Percentiles rank a stretch among this genome's conserved stretches.
These are phyloP conservation scores for Torymus tubicola DNA, from an alignment of 2,888 invertebrate species.

Conservation along the genomic window DNA sequence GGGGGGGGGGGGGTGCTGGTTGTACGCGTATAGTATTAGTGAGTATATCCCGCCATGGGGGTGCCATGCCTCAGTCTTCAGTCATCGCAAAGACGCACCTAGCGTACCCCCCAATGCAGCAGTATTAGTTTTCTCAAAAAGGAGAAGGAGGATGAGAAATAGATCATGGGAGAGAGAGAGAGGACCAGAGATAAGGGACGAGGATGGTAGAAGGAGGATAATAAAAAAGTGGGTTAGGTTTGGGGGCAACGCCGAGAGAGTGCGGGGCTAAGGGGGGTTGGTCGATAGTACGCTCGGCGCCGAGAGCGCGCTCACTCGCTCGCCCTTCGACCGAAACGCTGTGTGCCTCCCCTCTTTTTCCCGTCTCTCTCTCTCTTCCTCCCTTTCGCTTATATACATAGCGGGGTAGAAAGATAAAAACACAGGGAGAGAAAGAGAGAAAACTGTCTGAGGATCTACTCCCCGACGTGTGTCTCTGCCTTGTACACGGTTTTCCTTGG, in stretches of 20 bases:
- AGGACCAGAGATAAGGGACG: neutral
- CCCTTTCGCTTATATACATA: neutral
- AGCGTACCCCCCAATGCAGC: too few species aligned
- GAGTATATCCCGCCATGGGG: too few species aligned
- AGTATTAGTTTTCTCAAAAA: too few species aligned
- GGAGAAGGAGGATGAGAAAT: neutral
- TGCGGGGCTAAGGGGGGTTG: neutral
- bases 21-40: too few species aligned
- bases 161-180: neutral
- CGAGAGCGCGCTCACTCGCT: constrained; percentile 55
- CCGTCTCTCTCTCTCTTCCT: constrained; percentile 10
- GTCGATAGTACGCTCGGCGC: constrained; percentile 27
- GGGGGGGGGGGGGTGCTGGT: too few species aligned
- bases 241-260: neutral
- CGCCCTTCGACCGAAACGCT: constrained; percentile 55
- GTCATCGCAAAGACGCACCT: too few species aligned
- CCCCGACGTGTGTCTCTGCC: too few species aligned
- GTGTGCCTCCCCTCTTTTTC: neutral
- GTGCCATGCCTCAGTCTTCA: too few species aligned
- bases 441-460: too few species aligned
- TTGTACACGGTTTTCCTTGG: too few species aligned
- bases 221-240: constrained; percentile 49
- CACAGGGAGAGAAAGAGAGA: too few species aligned
- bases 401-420: too few species aligned
- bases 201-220: neutral